Conservation (phyloP, 2,797 vertebrate genomes). For the Vireo griseus region DNA sequence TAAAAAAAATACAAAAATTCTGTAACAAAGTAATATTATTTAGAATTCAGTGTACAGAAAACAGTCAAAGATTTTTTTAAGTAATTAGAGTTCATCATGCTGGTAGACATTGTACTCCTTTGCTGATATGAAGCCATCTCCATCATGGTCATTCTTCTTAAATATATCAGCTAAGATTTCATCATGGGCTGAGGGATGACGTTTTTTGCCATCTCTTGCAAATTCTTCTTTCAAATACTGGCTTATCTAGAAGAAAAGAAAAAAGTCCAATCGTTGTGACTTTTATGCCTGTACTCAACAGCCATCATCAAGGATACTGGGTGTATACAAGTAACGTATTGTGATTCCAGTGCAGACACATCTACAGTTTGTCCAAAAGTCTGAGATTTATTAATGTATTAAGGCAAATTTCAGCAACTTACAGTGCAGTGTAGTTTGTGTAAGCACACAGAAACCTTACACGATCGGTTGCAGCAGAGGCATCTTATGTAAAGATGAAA, state of each 20-base stretch:
- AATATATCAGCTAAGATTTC: constrained; percentile 88
- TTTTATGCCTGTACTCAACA: background rate
- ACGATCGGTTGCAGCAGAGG: background rate
- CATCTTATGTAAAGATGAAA: background rate
- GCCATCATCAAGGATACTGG: background rate
- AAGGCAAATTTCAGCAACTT: background rate
- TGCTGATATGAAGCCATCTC: constrained; percentile 86
- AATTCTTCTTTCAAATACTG: constrained; percentile 86
- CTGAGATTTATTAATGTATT: background rate
- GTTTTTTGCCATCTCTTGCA: constrained; percentile 81
- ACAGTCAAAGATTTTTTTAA: background rate
- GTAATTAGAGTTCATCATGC: constrained; percentile 89
- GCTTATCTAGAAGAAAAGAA: constrained; percentile 78
- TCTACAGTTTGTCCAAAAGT: background rate
- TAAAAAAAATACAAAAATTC: background rate
- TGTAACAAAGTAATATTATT: background rate
- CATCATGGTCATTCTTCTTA: constrained; percentile 84
- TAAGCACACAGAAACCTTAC: background rate
- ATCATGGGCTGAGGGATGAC: constrained; percentile 82
- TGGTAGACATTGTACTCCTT: constrained; percentile 91
- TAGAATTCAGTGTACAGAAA: constrained; percentile 4
- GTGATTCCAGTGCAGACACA: background rate
- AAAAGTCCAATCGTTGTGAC: background rate
- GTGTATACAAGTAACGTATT: background rate
- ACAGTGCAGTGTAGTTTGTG: background rate